These are phyloP conservation scores for Amblyraja radiata DNA, from an alignment of 2,797 vertebrate genomes.

Conservation along the genomic window DNA sequence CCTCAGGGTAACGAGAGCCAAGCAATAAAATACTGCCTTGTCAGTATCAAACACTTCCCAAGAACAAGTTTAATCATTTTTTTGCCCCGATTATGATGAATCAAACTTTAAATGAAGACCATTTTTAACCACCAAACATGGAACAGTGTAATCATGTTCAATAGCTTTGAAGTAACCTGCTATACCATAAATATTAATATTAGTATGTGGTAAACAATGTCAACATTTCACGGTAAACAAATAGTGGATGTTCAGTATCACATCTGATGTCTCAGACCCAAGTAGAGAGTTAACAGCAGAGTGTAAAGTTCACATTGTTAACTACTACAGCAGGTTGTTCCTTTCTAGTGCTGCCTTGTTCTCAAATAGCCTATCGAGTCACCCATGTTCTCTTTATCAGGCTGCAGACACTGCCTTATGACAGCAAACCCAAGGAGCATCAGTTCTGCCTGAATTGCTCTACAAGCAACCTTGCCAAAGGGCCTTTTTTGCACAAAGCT, in stretches of 20 bases:
- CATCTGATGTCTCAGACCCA: not conserved
- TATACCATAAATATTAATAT: not conserved
- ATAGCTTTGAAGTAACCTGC: not conserved
- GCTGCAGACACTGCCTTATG: conserved; percentile 65
- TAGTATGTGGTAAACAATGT: not conserved
- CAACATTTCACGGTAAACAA: conserved; percentile 22
- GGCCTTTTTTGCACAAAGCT: conserved; percentile 73
- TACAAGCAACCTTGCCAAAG: conserved; percentile 98
- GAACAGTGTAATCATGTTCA: not conserved
- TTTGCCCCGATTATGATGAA: not conserved
- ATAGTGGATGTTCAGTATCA: not conserved
- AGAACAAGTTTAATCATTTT: not conserved
- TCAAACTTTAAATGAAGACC: not conserved
- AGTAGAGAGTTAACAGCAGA: conserved; percentile 20
- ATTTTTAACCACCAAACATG: not conserved
- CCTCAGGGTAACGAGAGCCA: not conserved
- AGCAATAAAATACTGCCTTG: not conserved
- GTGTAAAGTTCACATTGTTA: conserved; percentile 47
- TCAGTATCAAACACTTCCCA: not conserved
- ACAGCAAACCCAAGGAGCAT: conserved; percentile 73
- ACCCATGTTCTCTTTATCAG: conserved; percentile 57
- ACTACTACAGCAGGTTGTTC: conserved; percentile 58
- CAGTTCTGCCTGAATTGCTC: conserved; percentile 67
- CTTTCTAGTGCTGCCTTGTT: conserved; percentile 69
- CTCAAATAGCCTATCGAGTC: conserved; percentile 59